Base-by-base conservation (phyloP, 2,797 vertebrate genomes). In the Sciurus carolinensis region DNA sequence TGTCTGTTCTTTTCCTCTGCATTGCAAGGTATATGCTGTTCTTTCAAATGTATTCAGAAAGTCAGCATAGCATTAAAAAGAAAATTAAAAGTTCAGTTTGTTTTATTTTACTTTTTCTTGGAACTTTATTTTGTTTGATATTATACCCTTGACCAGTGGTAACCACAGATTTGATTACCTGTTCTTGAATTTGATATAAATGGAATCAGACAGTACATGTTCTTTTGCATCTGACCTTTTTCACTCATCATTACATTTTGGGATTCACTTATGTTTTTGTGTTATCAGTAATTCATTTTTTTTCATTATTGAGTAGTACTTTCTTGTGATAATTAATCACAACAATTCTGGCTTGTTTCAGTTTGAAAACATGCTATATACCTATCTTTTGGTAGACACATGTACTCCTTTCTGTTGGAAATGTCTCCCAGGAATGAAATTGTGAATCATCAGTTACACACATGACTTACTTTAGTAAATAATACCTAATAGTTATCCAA, bases 1-100 rank as follows among this genome's bases (percentile, higher is more conserved):
- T 97, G 82, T 95, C 98, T 99, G 99, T 98, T 96, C 99, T 99
- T 99, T 99, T 98, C 99, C 99, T 99, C 99, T 99, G 99, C 99
- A 98, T 99, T 99, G 97, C 97, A 98, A 98, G 99, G 99, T 87
- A 7, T 86, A 3, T 28, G 47, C 39, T 75, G 97, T 99, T 98
- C 98, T 98, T 99, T 98, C 98, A 98, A 33, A 98, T 99, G 99
- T 99, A 99, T 99, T 99, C 99, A 99, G 80, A 99, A 98, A 99
- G 97, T 99, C 99, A 99, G 99, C 87, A 99, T 99, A 99, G 44
- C 84, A 28, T 91, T 7, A 47, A 47, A 47, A 47, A 47, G 44
- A 47, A 47, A 47, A 47, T 47, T 5, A 47, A 47, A 47, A 47
- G 12, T n/a, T 47, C 17, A 22, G 11, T 87, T 52, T 39, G 20